Base-by-base conservation (phyloP, 2,888 invertebrate species). In the Pyrrhosoma nymphula region DNA sequence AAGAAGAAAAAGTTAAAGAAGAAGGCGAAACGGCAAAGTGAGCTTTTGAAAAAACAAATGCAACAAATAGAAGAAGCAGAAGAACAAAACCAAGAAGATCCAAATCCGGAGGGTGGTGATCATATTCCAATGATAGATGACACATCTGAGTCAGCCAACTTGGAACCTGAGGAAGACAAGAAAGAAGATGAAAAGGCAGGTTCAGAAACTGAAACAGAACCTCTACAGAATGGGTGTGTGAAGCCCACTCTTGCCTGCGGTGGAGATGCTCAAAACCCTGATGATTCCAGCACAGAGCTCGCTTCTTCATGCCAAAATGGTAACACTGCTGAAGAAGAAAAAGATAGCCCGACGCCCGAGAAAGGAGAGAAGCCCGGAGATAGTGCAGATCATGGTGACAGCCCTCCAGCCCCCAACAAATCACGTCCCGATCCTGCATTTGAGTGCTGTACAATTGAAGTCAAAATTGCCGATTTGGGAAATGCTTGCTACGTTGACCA, bases 1-100 rank as follows among this genome's bases (percentile, higher is more conserved):
- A 97, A 97, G 96, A 97, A 97, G 96, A 98, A 98, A 96, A 97
- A 97, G 96, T 96, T 98, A 96, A 97, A 97, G 96, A 97, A 97
- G 97, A 97, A 97, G 96, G 97, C 96, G 55, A 97, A 97, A 96
- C 96, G 96, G 89, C 96, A 97, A 96, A 97, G 97, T 96, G 97
- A 97, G 96, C 97, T 97, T 95, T 97, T 97, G 95, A 97, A 97
- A 95, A 97, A 97, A 96, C 97, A 97, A 95, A 96, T 97, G 96
- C 97, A 97, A 96, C 97, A 97, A 95, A 90, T 88, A 18, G 95
- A 95, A 89, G 95, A 95, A 88, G 47, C 55, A 47, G 95, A 95
- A 20, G 88, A 90, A 30, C 95, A 88, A 20, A 88, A 26, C 30
- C 88, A 35, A 56, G 56, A 56, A 23, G 88, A 88, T 35, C 35